Percentiles rank a stretch among this genome's conserved stretches.
Evolutionary conservation across 2,113 vertebrate genomes (phyloP).

Genomic region (Vireo altiloquus): DNA sequence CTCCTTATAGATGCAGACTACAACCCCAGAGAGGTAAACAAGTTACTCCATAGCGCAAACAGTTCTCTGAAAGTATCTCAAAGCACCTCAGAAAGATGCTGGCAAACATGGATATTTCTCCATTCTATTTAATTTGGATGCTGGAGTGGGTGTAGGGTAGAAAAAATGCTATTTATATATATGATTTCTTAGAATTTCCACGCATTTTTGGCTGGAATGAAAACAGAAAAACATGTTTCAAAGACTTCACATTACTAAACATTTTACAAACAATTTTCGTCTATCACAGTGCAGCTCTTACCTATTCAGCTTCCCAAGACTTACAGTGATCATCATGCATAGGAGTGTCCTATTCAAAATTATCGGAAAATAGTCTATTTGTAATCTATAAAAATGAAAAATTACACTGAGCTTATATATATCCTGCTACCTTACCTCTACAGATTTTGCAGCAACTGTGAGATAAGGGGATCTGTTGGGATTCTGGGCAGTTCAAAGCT

Average conservation of each 20-base stretch:
- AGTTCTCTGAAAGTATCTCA: background rate
- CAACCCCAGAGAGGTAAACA: background rate
- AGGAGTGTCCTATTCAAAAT: background rate
- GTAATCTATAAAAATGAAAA: background rate
- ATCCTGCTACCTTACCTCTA: conserved; percentile 80
- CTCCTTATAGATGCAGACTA: background rate
- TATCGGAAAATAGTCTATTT: background rate
- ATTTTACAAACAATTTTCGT: conserved; percentile 22
- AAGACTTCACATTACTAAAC: background rate
- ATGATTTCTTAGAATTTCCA: background rate
- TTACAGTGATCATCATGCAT: background rate
- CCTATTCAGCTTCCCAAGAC: background rate
- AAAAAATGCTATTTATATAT: background rate
- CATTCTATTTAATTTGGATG: background rate
- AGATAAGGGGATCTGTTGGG: conserved; percentile 85
- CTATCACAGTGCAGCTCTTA: background rate
- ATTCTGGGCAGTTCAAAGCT: conserved; percentile 83
- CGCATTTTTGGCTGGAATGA: background rate
- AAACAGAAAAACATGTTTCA: background rate
- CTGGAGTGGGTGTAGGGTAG: background rate
- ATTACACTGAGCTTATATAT: background rate
- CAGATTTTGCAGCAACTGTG: conserved; percentile 96
- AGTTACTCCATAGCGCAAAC: background rate
- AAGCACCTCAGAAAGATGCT: background rate
- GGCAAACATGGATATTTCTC: background rate